A percentile compares a stretch with the other conserved stretches of the same genome.
Conservation (phyloP, 1,140 invertebrate genomes). For the Calliopsis andreniformis region DNA sequence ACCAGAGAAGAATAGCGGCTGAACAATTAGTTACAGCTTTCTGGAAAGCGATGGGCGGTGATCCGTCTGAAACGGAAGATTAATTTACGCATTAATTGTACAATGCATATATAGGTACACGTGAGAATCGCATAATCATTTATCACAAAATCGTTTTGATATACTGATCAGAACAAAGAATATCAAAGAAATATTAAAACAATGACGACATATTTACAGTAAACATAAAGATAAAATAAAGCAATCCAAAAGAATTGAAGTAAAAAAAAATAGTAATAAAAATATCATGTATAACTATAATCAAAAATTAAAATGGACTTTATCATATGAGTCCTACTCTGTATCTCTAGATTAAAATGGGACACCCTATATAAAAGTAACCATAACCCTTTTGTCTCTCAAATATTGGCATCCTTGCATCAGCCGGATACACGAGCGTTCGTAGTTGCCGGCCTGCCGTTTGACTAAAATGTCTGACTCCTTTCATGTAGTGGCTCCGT, state of each 20-base stretch:
- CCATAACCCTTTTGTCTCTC: not conserved
- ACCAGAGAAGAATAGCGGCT: slow-evolving; percentile 87
- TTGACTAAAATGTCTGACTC: slow-evolving; percentile 61
- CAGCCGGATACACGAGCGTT: not conserved
- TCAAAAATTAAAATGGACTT: too few species aligned
- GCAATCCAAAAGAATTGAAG: not conserved
- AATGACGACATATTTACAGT: not conserved
- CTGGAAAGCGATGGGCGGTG: slow-evolving; percentile 89
- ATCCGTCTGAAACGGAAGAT: slow-evolving; percentile 86
- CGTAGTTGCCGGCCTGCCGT: slow-evolving; percentile 47
- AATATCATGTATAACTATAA: too few species aligned
- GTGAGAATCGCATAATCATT: not conserved
- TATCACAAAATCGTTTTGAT: slow-evolving; percentile 5
- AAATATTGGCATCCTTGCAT: slow-evolving; percentile 23
- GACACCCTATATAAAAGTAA: not conserved
- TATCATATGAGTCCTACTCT: too few species aligned
- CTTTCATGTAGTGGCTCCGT: slow-evolving; percentile 31
- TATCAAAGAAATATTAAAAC: not conserved
- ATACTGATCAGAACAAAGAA: not conserved
- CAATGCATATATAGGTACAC: not conserved
- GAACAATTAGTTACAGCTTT: slow-evolving; percentile 90
- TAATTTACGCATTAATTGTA: slow-evolving; percentile 35
- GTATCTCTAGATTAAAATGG: not conserved
- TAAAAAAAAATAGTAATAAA: too few species aligned
- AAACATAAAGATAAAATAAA: slow-evolving; percentile 6